phyloP scores from a whole-genome alignment of 1,140 invertebrate genomes.

The Trachymyrmex septentrionalis region DNA sequence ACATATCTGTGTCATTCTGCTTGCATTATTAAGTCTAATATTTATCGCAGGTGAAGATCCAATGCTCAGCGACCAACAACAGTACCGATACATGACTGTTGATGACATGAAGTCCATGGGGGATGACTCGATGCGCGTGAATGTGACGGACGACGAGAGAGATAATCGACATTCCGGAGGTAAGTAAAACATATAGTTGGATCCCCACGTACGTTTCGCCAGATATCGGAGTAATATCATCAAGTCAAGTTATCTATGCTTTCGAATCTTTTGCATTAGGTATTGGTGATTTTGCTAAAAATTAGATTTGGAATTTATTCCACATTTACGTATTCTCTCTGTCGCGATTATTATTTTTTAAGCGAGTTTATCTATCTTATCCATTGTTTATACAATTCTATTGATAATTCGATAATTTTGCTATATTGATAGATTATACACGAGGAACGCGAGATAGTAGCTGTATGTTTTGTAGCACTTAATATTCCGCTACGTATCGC shows the following conservation, averaged over 20 bases:
- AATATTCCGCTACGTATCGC: conserved; percentile 14
- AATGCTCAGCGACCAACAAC: conserved; percentile 92
- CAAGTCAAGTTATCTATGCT: not conserved
- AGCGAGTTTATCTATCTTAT: not conserved
- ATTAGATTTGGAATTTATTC: not conserved
- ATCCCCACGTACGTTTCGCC: not conserved
- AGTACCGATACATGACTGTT: conserved; percentile 95
- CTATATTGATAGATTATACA: not conserved
- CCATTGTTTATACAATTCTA: not conserved
- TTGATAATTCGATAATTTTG: not conserved
- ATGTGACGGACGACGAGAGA: conserved; percentile 91
- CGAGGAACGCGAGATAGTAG: not conserved
- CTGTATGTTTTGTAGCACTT: not conserved
- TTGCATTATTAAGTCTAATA: conserved; percentile 21
- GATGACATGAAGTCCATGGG: conserved; percentile 94
- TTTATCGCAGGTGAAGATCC: conserved; percentile 91
- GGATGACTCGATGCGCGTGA: conserved; percentile 92
- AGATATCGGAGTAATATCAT: not conserved
- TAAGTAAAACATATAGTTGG: conserved; percentile 64
- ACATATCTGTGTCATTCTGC: not conserved
- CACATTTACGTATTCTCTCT: not conserved
- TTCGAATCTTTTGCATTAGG: not conserved
- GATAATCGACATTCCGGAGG: conserved; percentile 86
- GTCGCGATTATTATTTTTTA: not conserved
- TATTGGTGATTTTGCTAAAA: conserved; percentile 6